A percentile compares a stretch with the other conserved stretches of the same genome.
Conservation (phyloP, 2,797 vertebrate genomes). For the Luscinia megarhynchos region DNA sequence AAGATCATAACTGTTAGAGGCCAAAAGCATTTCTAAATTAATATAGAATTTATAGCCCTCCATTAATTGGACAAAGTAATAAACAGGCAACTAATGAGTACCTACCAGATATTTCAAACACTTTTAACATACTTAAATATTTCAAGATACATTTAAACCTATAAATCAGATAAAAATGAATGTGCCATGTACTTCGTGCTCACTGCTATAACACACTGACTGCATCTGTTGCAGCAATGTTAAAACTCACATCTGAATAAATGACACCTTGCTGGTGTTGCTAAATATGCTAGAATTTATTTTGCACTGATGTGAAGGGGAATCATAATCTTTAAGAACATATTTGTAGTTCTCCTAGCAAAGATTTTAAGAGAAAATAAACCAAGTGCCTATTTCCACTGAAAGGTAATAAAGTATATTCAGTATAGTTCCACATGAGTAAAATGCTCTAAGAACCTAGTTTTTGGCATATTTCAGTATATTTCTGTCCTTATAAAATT, state of each 20-base stretch:
- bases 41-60: conserved; percentile 26
- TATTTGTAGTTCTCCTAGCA: neutral
- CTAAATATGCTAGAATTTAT: neutral
- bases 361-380: neutral
- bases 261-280: neutral
- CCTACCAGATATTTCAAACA: neutral
- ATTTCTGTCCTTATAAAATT: neutral
- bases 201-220: neutral
- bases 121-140: conserved; percentile 1
- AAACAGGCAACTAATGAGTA: neutral
- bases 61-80: conserved; percentile 39
- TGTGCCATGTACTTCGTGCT: neutral
- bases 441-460: neutral
- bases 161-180: neutral
- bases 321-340: neutral
- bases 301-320: neutral
- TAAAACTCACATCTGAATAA: neutral
- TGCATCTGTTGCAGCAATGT: neutral
- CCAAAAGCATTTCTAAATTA: conserved; percentile 40
- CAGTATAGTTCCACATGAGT: neutral
- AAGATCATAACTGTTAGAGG: neutral
- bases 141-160: neutral
- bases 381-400: neutral
- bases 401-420: neutral
- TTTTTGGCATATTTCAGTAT: neutral